A percentile compares a stretch with the other conserved stretches of the same genome.
Conservation (phyloP, 2,797 vertebrate genomes). For the Sebastes vulpes region DNA sequence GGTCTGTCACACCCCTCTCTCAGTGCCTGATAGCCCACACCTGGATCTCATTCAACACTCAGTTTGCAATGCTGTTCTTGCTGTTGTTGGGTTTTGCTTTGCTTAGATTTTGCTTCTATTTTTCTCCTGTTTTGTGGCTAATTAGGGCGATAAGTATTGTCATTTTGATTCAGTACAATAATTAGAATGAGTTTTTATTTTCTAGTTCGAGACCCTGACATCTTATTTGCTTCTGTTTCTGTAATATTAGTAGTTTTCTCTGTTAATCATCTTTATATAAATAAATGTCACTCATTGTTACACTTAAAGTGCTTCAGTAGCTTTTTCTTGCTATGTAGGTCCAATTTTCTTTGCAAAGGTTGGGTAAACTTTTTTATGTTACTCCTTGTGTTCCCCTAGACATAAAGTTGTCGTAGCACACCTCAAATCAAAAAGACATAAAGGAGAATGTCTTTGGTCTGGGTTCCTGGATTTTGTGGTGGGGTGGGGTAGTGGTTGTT, state of each 20-base stretch:
- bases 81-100: not conserved
- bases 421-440: not conserved
- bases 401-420: not conserved
- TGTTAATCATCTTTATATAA: not conserved
- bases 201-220: not conserved
- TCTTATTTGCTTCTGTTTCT: not conserved
- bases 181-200: not conserved
- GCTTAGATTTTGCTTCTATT: not conserved
- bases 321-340: not conserved
- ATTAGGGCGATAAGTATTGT: not conserved
- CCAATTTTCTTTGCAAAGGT: not conserved
- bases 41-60: not conserved
- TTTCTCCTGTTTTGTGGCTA: not conserved
- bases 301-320: not conserved
- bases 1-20: not conserved
- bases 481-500: not conserved
- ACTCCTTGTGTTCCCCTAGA: not conserved
- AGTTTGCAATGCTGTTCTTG: too few species aligned
- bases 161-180: not conserved
- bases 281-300: not conserved
- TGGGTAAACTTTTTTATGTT: not conserved
- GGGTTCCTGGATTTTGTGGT: not conserved
- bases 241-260: not conserved
- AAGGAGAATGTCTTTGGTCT: not conserved
- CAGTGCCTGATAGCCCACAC: not conserved